phyloP scores from a whole-genome alignment of 2,113 vertebrate species.

The Thamnaconus septentrionalis region DNA sequence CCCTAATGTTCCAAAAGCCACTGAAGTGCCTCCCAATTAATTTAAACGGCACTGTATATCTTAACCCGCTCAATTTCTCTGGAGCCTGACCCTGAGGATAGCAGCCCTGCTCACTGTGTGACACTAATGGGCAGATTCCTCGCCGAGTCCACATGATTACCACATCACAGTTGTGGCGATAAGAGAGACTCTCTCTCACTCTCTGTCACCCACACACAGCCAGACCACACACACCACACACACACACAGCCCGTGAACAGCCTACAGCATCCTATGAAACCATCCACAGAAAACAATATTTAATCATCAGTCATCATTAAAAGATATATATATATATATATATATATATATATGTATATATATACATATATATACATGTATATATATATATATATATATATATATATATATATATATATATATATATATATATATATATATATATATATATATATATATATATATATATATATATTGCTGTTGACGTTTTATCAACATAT shows the following conservation, averaged over 20 bases:
- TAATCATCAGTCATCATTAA: slow-evolving; percentile 10
- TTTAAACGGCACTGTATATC: slow-evolving; percentile 44
- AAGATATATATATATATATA: too few species aligned
- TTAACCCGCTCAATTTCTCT: slow-evolving; percentile 32
- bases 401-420: slow-evolving; percentile 10
- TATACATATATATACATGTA: too few species aligned
- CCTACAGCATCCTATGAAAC: neutral
- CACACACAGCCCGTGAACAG: slow-evolving; percentile 2
- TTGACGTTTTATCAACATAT: slow-evolving; percentile 44
- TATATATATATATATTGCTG: slow-evolving; percentile 18
- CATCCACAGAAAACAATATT: slow-evolving; percentile 15
- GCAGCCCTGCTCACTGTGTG: slow-evolving; percentile 42
- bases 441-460: too few species aligned
- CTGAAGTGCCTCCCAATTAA: slow-evolving; percentile 60
- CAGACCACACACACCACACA: slow-evolving; percentile 19
- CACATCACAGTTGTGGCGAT: slow-evolving; percentile 28
- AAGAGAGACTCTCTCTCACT: neutral
- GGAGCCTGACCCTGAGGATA: slow-evolving; percentile 39
- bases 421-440: too few species aligned
- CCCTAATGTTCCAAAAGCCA: slow-evolving; percentile 62
- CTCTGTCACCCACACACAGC: too few species aligned
- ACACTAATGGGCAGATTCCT: slow-evolving; percentile 64
- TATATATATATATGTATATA: slow-evolving; percentile 11
- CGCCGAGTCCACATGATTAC: slow-evolving; percentile 36
- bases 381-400: slow-evolving; percentile 18